Percentiles rank a stretch among this genome's conserved stretches.
Evolutionary conservation across 2,113 vertebrate species (phyloP).

Genomic region (Microtus richardsoni): DNA sequence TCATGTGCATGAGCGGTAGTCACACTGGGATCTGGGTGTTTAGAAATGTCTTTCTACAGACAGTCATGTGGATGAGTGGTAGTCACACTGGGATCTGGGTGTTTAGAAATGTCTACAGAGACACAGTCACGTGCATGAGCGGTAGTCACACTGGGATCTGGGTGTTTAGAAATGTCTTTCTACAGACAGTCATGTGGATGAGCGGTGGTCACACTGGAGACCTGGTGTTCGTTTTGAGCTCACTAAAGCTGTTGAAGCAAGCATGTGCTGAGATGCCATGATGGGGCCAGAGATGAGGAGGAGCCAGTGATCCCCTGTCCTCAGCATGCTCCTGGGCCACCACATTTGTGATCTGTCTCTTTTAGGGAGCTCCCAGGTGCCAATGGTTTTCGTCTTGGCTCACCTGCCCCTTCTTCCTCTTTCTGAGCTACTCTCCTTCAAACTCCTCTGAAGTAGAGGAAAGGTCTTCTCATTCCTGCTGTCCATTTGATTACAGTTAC

Average conservation of each 20-base stretch:
- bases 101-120: too few species aligned
- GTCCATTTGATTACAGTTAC: not conserved
- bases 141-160: not conserved
- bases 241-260: not conserved
- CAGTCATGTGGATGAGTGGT: not conserved
- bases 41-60: not conserved
- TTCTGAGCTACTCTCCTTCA: not conserved
- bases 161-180: not conserved
- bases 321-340: too few species aligned
- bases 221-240: not conserved
- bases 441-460: conserved; percentile 10
- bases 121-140: too few species aligned
- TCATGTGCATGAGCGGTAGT: too few species aligned
- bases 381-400: not conserved
- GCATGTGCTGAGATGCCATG: not conserved
- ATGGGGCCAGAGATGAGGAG: not conserved
- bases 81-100: not conserved
- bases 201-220: not conserved
- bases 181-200: not conserved
- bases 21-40: not conserved
- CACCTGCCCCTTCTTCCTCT: not conserved
- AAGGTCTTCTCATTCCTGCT: not conserved
- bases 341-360: not conserved
- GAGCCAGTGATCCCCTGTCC: not conserved
- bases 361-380: not conserved